Conservation (phyloP, 2,113 vertebrate genomes). For the Tenrec ecaudatus region DNA sequence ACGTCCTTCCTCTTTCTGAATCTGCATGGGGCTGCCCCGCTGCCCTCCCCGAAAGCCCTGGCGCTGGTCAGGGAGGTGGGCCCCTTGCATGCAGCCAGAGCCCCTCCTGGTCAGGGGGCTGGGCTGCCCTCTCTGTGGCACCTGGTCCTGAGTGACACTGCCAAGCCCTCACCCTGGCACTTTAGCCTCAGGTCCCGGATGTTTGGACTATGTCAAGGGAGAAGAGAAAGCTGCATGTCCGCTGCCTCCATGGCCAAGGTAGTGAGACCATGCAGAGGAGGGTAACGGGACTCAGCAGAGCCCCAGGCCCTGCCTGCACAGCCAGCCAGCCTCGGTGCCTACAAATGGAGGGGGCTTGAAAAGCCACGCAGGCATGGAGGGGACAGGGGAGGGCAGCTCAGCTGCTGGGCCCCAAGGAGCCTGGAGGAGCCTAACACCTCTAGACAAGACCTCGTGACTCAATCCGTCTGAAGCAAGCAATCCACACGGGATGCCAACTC, state of each 20-base stretch:
- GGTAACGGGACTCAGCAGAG: background rate
- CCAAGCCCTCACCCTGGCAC: background rate
- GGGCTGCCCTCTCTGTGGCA: no score
- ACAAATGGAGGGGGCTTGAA: background rate
- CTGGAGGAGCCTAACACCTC: background rate
- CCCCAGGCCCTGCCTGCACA: background rate
- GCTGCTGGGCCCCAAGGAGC: background rate
- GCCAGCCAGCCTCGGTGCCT: background rate
- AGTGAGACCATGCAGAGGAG: background rate
- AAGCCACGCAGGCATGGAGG: background rate
- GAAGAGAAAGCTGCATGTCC: background rate
- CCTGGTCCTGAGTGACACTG: background rate
- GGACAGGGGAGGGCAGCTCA: background rate
- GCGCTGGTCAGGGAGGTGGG: background rate
- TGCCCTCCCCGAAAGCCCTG: background rate
- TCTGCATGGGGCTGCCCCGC: background rate
- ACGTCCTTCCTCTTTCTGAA: background rate
- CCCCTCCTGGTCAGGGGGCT: background rate
- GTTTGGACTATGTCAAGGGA: background rate
- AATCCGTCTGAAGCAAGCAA: background rate
- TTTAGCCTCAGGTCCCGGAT: background rate
- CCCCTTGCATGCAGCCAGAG: background rate
- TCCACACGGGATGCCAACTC: background rate
- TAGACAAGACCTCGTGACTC: background rate
- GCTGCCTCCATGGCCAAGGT: background rate